Base-by-base conservation (phyloP, 2,113 vertebrate species). In the Phylloscopus trochiloides region DNA sequence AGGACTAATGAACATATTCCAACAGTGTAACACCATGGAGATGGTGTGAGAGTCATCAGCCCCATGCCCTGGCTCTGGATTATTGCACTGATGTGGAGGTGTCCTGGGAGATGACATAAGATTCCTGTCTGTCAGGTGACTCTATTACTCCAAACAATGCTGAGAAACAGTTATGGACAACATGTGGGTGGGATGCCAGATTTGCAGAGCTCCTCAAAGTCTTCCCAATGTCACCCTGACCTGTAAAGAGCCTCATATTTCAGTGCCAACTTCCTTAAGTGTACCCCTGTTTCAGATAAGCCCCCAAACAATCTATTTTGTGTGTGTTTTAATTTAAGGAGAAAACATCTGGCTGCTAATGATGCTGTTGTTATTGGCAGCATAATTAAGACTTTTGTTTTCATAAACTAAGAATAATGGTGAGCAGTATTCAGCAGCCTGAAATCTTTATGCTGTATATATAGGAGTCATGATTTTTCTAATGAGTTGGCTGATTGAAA, bases 311-410 rank as follows among this genome's bases (percentile, higher is more conserved):
- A 82, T 66, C 38, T 89, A 63, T 84, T 82, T 80, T 77, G 14
- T 80, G 19, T n/a, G 16, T 80, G 28, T 66, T 86, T 92, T 96
- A 93, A 92, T 62, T 86, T 85, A 82, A 83, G 52, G 42, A 25
- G 6, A 78, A 94, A 95, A 89, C 89, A 95, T 94, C 83, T 96
- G 93, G 62, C 90, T 96, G 78, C 62, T 86, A 94, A 93, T 2
- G 24, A 86, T 62, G 84, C 65, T 95, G 79, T 91, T 94, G 94
- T 95, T 87, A 94, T 63, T 86, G 84, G 36, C 89, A 97, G 89
- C 71, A 95, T 86, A 97, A 95, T 75, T 94, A 92, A 88, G 82
- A 88, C 89, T 79, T 96, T 92, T 95, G 90, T 95, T 96, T 93
- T 71, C 11, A 22, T 86, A 92, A 93, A 92, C 81, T 78, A 88